phyloP scores from a whole-genome alignment of 2,888 invertebrate species.

The Leptinotarsa haldemani region DNA sequence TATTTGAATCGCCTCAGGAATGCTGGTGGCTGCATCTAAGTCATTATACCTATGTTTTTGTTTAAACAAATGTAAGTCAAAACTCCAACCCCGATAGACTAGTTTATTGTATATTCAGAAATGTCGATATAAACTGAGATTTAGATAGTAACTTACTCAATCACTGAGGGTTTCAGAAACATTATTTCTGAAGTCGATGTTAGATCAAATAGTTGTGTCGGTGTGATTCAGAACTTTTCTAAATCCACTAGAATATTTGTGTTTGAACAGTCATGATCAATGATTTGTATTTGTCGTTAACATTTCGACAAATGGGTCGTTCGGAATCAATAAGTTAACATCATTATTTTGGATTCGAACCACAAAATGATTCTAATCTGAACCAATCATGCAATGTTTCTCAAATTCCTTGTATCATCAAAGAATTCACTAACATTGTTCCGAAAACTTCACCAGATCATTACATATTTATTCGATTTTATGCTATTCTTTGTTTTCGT shows the following conservation, averaged over 20 bases:
- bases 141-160: background rate
- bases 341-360: too few relatives aligned
- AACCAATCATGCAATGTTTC: too few relatives aligned
- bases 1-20: background rate
- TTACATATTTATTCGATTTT: too few relatives aligned
- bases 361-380: too few relatives aligned
- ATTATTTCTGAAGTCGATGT: background rate
- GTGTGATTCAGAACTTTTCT: too few relatives aligned
- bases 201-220: background rate
- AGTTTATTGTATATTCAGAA: slow-evolving; percentile 25
- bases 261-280: background rate
- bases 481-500: too few relatives aligned
- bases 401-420: too few relatives aligned
- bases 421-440: too few relatives aligned
- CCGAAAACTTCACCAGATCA: too few relatives aligned
- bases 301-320: too few relatives aligned
- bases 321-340: too few relatives aligned
- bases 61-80: slow-evolving; percentile 41
- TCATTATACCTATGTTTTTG: slow-evolving; percentile 14
- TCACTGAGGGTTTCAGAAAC: background rate
- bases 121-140: background rate
- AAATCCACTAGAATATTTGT: background rate
- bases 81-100: slow-evolving; percentile 46
- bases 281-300: too few relatives aligned
- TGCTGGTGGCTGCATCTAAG: slow-evolving; percentile 3